Conservation (phyloP, 2,888 invertebrate genomes). For the Apotomis turbidana region DNA sequence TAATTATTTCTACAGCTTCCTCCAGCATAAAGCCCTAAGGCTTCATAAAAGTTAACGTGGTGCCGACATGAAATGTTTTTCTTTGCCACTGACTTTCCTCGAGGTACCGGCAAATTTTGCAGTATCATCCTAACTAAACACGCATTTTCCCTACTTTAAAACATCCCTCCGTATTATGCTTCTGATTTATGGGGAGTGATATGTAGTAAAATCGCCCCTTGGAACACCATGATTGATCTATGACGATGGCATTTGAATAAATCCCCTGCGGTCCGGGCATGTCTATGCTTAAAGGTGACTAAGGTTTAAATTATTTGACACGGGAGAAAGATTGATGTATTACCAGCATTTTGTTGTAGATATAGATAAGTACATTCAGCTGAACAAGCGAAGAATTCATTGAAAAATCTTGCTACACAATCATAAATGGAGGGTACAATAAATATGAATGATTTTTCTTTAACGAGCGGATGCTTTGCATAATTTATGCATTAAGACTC, state of each 20-base stretch:
- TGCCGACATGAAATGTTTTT: slow-evolving; percentile 11
- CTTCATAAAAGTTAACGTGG: slow-evolving; percentile 14
- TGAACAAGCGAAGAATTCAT: background rate
- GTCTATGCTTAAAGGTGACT: slow-evolving; percentile 29
- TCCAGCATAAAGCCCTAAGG: slow-evolving; percentile 7
- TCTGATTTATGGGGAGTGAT: slow-evolving; percentile 56
- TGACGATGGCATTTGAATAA: slow-evolving; percentile 31
- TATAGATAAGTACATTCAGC: background rate
- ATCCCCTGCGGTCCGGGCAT: slow-evolving; percentile 29
- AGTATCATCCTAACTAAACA: slow-evolving; percentile 54
- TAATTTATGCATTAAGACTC: slow-evolving; percentile 23
- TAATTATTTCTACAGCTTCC: background rate
- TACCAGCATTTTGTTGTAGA: background rate
- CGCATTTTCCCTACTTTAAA: slow-evolving; percentile 51
- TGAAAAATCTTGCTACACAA: background rate
- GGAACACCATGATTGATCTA: slow-evolving; percentile 46
- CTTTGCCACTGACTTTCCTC: slow-evolving; percentile 22
- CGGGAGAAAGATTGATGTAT: slow-evolving; percentile 15
- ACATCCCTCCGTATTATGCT: slow-evolving; percentile 49
- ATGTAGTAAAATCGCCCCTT: slow-evolving; percentile 52
- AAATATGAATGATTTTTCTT: slow-evolving; percentile 14
- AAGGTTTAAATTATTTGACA: slow-evolving; percentile 24
- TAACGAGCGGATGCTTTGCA: slow-evolving; percentile 13
- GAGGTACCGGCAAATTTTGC: slow-evolving; percentile 48
- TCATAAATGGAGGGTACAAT: background rate